Evolutionary conservation across 2,888 invertebrate species (phyloP).

Genomic region (Hirtodrosophila confusa): DNA sequence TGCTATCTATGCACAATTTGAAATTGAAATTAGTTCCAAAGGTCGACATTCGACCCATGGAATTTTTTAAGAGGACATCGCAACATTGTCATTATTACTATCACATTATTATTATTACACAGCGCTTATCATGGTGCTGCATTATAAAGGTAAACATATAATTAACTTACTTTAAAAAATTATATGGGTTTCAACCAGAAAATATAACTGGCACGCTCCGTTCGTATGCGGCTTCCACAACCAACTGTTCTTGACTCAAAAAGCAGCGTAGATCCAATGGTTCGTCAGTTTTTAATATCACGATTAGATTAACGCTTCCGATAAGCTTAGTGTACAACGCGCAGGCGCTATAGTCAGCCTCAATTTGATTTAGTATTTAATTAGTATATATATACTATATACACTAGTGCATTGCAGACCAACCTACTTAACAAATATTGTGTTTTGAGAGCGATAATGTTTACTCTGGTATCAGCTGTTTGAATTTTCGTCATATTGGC

Average conservation of each 20-base stretch:
- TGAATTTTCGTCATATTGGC: constrained; percentile 22
- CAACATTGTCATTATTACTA: not conserved
- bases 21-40: constrained; percentile 61
- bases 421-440: constrained; percentile 37
- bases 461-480: constrained; percentile 45
- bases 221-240: constrained; percentile 49
- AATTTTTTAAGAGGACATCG: constrained; percentile 11
- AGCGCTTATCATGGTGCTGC: not conserved
- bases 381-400: constrained; percentile 4
- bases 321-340: constrained; percentile 47
- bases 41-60: constrained; percentile 42
- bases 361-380: constrained; percentile 3
- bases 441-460: constrained; percentile 22
- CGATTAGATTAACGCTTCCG: constrained; percentile 64
- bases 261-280: constrained; percentile 13
- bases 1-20: constrained; percentile 44
- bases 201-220: constrained; percentile 33
- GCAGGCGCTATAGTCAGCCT: constrained; percentile 44
- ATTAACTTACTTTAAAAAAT: constrained; percentile 38
- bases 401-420: constrained; percentile 6
- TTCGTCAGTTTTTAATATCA: constrained; percentile 7
- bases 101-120: not conserved
- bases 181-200: constrained; percentile 25
- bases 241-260: constrained; percentile 33
- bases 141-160: constrained; percentile 16